Base-by-base conservation (phyloP, 2,888 invertebrate genomes). In the Cactoblastis cactorum region DNA sequence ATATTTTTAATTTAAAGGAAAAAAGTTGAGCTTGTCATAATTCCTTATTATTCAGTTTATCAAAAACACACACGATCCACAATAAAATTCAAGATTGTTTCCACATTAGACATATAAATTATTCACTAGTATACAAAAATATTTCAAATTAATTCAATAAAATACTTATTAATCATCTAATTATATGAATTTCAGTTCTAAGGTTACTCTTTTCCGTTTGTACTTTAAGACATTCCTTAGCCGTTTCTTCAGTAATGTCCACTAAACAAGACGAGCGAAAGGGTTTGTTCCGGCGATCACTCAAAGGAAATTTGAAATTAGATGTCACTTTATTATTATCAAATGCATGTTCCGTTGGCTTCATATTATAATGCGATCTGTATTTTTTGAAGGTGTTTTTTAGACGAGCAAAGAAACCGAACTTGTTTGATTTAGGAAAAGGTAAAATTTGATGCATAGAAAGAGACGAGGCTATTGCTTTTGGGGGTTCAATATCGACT, bases 371-470 rank as follows among this genome's bases (percentile, higher is more conserved):
- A 35, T 59, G 51, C 34, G 61, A 69, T 14, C 65, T 71, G 53
- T 63, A 71, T 52, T 73, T 81, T 22, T 71, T 69, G 47, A 85
- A 74, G 8, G 73, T 71, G 33, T 77, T 77, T 52, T 63, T 71
- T 8, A 88, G 52, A 18, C 80, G 74, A 14, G 67, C 57, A 1
- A 84, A 67, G 46, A 84, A 76, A 50, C 71, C 66, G 17, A 72
- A 65, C 48, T 67, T 81, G 41, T 58, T 77, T 0, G 79, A 69
- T 61, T 83, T 86, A 1, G 87, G 87, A 54, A 78, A 85, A 1
- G 85, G 84, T 41, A 88, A 60, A n/a, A 88, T 69, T 73, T 85
- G 80, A 39, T 77, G 69, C 77, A 87, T 83, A 4, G 82, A 73
- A 15, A 87, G 59, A 12, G 74, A 71, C 2, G 62, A 53, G 33